Evolutionary conservation across 53 echinoderm and acorn worm genomes (phyloP).

Genomic region (Paracentrotus lividus): DNA sequence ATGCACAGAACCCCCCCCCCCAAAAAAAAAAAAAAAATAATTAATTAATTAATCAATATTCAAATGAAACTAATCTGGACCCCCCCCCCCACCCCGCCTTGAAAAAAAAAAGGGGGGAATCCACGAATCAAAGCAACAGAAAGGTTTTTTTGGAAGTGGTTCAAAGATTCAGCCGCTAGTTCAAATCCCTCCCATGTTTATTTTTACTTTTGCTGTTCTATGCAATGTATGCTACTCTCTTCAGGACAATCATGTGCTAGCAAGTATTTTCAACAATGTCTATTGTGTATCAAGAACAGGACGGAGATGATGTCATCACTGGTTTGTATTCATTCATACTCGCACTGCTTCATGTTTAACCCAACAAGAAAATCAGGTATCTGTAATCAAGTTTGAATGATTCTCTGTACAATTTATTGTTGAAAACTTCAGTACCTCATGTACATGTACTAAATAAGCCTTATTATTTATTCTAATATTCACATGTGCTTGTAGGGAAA

Average conservation of each 20-base stretch:
- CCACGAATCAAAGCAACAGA: no score
- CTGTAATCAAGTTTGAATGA: neutral
- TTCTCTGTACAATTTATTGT: neutral
- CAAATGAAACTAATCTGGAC: no score
- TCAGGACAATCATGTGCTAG: slow-evolving; percentile 11
- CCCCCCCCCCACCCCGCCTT: no score
- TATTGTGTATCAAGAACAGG: slow-evolving; percentile 2
- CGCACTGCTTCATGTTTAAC: neutral
- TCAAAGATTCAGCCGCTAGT: no score
- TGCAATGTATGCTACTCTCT: slow-evolving; percentile 21
- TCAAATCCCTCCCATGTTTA: neutral
- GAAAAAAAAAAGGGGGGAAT: no score
- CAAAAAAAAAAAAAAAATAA: no score
- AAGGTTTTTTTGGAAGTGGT: no score
- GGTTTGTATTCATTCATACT: slow-evolving; percentile 34
- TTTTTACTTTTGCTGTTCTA: neutral
- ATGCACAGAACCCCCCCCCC: no score
- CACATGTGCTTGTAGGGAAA: neutral
- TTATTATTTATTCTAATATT: neutral
- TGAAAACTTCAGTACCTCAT: neutral
- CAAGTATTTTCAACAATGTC: slow-evolving; percentile 46
- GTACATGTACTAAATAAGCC: neutral
- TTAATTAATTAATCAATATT: no score
- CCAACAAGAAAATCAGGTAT: slow-evolving; percentile 43
- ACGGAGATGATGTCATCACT: neutral